Evolutionary conservation across 2,888 invertebrate genomes (phyloP), one percentile per base, ranked within the genome.

Genomic region (Sisyra nigra): DNA sequence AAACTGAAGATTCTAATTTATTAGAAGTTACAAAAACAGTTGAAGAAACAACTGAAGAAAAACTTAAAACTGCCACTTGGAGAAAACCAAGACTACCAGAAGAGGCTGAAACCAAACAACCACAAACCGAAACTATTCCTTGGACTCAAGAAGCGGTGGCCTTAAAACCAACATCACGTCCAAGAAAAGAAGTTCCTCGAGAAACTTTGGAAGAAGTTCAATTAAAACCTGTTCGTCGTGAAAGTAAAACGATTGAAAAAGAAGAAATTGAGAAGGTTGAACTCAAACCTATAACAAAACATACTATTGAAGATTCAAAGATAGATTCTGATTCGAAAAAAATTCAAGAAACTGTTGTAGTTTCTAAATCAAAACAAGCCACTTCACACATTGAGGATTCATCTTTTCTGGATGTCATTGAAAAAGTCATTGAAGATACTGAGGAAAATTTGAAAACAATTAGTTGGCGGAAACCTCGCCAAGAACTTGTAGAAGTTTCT

Each of bases 141-240:
- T 74, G 74, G 75, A 82, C 74, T 2, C 70, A 80, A 53, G 65
- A 67, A 49, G 54, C 57, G 33, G 67, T 76, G 10, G 66, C 69
- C 52, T 55, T 76, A n/a, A 49, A 72, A 50, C 74, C 62, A 52
- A 57, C 64, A 46, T 54, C 55, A 50, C 51, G 55, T 2, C 56
- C 58, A 29, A 55, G 50, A 43, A 63, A 63, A 49, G 57, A 58
- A 44, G 47, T 61, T 34, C 52, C 53, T 2, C 63, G 59, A 46
- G 64, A 66, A 49, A 55, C 50, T 7, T 19, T 63, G 3, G 63
- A 65, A 49, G 53, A 57, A 38, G 67, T 76, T n/a, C 66, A 68
- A 53, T 55, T 76, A 47, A 41, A 71, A 48, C 74, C 75, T 2
- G 66, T 76, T 0, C 74, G 72, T 51, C 63, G 64, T 37, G 64